These are phyloP conservation scores for Carassius gibelio DNA, from an alignment of 2,113 vertebrate genomes.

Conservation along the genomic window DNA sequence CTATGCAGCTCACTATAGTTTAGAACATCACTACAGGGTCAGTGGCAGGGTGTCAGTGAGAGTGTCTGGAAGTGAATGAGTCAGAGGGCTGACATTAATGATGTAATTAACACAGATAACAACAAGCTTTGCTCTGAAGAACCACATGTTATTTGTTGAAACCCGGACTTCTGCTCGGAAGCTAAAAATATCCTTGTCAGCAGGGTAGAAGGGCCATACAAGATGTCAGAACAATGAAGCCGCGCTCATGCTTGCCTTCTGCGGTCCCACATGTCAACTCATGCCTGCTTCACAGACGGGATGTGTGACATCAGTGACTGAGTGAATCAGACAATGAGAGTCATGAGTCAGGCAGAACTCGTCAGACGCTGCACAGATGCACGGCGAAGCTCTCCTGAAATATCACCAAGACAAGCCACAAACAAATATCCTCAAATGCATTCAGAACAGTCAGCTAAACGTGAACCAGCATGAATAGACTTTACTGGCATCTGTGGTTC, in stretches of 20 bases:
- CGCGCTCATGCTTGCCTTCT: background rate
- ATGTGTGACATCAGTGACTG: constrained; percentile 4
- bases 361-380: background rate
- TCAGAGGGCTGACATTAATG: constrained; percentile 47
- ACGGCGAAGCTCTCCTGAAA: background rate
- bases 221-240: constrained; percentile 10
- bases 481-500: background rate
- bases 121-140: constrained; percentile 24
- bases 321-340: constrained; percentile 23
- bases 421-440: background rate
- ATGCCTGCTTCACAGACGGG: background rate
- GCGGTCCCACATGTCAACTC: background rate
- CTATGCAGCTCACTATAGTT: background rate
- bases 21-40: background rate
- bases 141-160: constrained; percentile 11
- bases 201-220: constrained; percentile 26
- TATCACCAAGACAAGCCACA: constrained; percentile 1
- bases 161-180: background rate
- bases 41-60: constrained; percentile 1
- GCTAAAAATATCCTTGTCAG: constrained; percentile 51
- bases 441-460: background rate
- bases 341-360: constrained; percentile 14
- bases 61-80: constrained; percentile 27
- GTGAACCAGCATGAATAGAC: background rate
- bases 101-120: constrained; percentile 55